Percentiles rank a stretch among this genome's conserved stretches.
phyloP scores from a whole-genome alignment of 1,140 invertebrate species.

The Neodiprion virginianus region DNA sequence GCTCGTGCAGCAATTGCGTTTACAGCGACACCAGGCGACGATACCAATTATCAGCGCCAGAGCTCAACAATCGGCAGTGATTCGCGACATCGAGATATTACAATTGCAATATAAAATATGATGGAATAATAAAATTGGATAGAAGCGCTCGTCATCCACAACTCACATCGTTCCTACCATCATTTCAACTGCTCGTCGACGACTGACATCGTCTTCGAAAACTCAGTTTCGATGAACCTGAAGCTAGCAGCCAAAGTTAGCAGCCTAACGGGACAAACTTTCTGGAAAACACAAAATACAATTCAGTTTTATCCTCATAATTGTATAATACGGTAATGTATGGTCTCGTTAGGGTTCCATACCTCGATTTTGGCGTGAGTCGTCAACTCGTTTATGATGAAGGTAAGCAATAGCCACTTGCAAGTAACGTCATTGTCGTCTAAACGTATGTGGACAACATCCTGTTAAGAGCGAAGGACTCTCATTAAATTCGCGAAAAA shows the following conservation, averaged over 20 bases:
- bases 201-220: neutral
- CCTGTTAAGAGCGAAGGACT: constrained; percentile 40
- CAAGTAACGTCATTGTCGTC: constrained; percentile 36
- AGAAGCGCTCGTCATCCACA: neutral
- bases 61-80: constrained; percentile 8
- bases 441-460: constrained; percentile 59
- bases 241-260: constrained; percentile 27
- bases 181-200: neutral
- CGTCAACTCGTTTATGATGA: constrained; percentile 21
- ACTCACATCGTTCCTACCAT: neutral
- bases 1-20: too few relatives aligned
- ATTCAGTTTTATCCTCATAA: too few relatives aligned
- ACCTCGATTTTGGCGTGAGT: neutral
- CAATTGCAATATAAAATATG: neutral
- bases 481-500: constrained; percentile 16
- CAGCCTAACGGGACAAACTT: constrained; percentile 23
- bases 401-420: constrained; percentile 30
- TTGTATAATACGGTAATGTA: constrained; percentile 23
- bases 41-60: constrained; percentile 11
- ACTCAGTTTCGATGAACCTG: constrained; percentile 28
- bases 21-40: constrained; percentile 4
- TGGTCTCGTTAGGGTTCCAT: constrained; percentile 14
- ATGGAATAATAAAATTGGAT: neutral
- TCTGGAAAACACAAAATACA: neutral
- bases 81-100: neutral